A percentile compares a stretch with the other conserved stretches of the same genome.
These are phyloP conservation scores for Aphidius ervi DNA, from an alignment of 1,140 invertebrate genomes.

Conservation along the genomic window DNA sequence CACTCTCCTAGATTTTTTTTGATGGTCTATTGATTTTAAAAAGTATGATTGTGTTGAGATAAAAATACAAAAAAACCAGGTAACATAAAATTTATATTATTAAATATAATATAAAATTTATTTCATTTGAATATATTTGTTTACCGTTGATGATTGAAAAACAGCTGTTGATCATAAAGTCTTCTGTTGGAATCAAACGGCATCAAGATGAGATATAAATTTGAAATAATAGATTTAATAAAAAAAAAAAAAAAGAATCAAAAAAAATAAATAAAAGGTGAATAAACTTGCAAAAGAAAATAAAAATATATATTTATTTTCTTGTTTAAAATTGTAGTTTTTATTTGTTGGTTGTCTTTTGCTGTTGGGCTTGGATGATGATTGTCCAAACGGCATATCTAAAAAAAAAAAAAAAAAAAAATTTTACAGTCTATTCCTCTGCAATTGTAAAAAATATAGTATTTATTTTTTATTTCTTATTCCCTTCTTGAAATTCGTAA, in stretches of 20 bases:
- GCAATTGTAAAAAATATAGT: too few species aligned
- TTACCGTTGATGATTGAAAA: not conserved
- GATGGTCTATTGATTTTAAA: too few species aligned
- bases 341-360: not conserved
- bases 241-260: not conserved
- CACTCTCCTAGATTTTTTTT: too few species aligned
- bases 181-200: conserved; percentile 5
- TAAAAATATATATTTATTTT: not conserved
- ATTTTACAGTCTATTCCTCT: too few species aligned
- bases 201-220: not conserved
- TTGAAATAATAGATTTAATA: not conserved
- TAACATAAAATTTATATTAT: too few species aligned
- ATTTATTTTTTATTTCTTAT: too few species aligned
- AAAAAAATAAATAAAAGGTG: conserved; percentile 3
- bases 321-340: not conserved
- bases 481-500: too few species aligned
- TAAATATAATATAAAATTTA: too few species aligned
- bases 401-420: too few species aligned
- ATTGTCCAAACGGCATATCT: not conserved
- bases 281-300: conserved; percentile 11
- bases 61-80: too few species aligned
- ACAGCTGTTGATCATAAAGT: conserved; percentile 3
- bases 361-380: not conserved
- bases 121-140: too few species aligned
- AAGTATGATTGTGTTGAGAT: too few species aligned